Evolutionary conservation across 2,888 invertebrate genomes (phyloP).

Genomic region (Pristionchus fissidentatus): DNA sequence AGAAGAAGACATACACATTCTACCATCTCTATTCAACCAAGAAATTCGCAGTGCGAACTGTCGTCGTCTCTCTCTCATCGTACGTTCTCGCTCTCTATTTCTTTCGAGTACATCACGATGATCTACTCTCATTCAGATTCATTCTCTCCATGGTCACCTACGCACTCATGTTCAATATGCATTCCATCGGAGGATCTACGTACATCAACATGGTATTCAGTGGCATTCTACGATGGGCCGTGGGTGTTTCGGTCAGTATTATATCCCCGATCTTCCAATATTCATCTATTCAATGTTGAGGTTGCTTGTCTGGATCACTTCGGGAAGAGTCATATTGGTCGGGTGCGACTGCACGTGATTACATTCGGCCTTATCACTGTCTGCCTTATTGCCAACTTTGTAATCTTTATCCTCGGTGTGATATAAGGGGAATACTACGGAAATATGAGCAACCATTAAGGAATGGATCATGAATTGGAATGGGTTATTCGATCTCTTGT

Average conservation of each 20-base stretch:
- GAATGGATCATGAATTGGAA: conserved; percentile 18
- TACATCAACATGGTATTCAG: conserved; percentile 67
- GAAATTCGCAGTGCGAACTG: conserved; percentile 27
- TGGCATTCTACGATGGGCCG: conserved; percentile 66
- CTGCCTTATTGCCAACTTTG: conserved; percentile 60
- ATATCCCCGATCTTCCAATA: not conserved
- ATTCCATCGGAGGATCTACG: conserved; percentile 57
- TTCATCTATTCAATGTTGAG: conserved; percentile 10
- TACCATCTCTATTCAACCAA: conserved; percentile 56
- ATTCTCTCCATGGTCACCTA: conserved; percentile 69
- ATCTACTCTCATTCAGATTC: conserved; percentile 41
- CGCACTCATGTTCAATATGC: conserved; percentile 70
- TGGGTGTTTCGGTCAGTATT: conserved; percentile 56
- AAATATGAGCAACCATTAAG: conserved; percentile 5
- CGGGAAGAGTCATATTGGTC: conserved; percentile 56
- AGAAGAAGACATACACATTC: conserved; percentile 62
- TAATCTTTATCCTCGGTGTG: conserved; percentile 52
- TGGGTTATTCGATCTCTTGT: conserved; percentile 55
- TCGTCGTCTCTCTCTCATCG: conserved; percentile 28
- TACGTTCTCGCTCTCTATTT: not conserved
- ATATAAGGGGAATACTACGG: not conserved
- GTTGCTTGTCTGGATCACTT: conserved; percentile 62
- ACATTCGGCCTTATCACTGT: conserved; percentile 59
- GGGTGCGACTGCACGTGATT: conserved; percentile 60
- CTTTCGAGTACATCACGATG: not conserved